These are phyloP conservation scores for Sarcoramphus papa DNA, from an alignment of 2,797 vertebrate genomes.

Conservation along the genomic window DNA sequence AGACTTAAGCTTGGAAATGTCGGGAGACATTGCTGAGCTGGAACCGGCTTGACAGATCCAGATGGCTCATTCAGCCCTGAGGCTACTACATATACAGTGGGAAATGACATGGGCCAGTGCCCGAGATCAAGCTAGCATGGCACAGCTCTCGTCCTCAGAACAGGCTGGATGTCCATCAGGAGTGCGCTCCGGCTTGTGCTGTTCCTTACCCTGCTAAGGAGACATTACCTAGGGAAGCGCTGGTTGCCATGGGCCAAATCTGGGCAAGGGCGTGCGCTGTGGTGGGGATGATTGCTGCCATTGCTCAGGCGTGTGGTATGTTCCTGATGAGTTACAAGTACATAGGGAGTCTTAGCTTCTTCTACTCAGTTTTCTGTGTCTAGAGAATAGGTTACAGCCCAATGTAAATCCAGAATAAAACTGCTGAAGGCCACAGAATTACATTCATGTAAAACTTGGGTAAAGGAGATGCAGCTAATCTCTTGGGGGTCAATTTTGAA, in stretches of 20 bases:
- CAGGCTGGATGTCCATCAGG: neutral
- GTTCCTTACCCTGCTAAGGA: neutral
- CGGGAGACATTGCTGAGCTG: neutral
- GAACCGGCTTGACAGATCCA: neutral
- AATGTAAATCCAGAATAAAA: neutral
- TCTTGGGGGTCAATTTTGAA: neutral
- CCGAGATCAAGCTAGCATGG: neutral
- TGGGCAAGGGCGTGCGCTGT: neutral
- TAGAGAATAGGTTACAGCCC: neutral
- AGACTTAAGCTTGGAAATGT: neutral
- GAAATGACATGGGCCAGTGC: neutral
- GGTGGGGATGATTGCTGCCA: neutral
- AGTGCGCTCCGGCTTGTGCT: neutral
- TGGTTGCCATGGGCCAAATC: neutral
- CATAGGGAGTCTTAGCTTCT: neutral
- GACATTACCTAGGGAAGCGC: neutral
- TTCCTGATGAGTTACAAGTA: neutral
- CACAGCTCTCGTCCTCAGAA: neutral
- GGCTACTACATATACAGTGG: neutral
- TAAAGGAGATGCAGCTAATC: neutral
- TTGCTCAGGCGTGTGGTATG: neutral
- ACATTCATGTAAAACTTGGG: neutral
- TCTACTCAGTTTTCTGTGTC: neutral
- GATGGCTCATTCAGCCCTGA: neutral
- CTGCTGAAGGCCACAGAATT: neutral